Percentiles rank a stretch among this genome's conserved stretches.
Evolutionary conservation across 1,140 invertebrate species (phyloP).

Genomic region (Temnothorax curvispinosus): DNA sequence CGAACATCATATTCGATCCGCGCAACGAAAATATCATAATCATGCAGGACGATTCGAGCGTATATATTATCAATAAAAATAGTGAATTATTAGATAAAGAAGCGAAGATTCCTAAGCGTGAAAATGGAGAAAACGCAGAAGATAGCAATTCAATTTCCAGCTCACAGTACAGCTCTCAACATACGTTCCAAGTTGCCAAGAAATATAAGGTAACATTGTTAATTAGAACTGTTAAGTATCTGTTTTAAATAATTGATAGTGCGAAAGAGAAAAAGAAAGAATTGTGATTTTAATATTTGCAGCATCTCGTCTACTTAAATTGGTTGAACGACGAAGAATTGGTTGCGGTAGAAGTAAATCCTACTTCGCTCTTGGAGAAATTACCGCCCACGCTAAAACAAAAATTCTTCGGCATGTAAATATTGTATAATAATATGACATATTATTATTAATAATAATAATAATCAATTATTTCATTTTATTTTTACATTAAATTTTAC

Average conservation of each 20-base stretch:
- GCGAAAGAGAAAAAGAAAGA: background rate
- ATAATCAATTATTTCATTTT: background rate
- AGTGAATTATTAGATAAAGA: constrained; percentile 80
- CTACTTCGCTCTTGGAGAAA: constrained; percentile 87
- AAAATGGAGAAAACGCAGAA: constrained; percentile 80
- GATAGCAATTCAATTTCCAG: constrained; percentile 79
- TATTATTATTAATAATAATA: background rate
- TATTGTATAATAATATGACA: constrained; percentile 1
- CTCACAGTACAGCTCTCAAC: constrained; percentile 73
- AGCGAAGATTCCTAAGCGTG: constrained; percentile 83
- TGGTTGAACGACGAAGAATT: constrained; percentile 88
- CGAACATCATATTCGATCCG: constrained; percentile 87
- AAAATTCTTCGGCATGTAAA: constrained; percentile 87
- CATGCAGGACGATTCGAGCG: constrained; percentile 87
- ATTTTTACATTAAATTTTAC: background rate
- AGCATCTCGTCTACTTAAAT: constrained; percentile 89
- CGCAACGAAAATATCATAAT: constrained; percentile 88
- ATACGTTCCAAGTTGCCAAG: constrained; percentile 82
- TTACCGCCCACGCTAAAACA: constrained; percentile 88
- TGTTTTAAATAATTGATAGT: constrained; percentile 12
- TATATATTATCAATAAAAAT: constrained; percentile 88
- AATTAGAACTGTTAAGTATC: constrained; percentile 1
- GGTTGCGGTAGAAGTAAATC: constrained; percentile 90
- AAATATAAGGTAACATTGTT: constrained; percentile 84
- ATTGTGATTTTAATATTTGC: constrained; percentile 79